These are phyloP conservation scores for Struthio camelus DNA, from an alignment of 2,113 vertebrate species.

Conservation along the genomic window DNA sequence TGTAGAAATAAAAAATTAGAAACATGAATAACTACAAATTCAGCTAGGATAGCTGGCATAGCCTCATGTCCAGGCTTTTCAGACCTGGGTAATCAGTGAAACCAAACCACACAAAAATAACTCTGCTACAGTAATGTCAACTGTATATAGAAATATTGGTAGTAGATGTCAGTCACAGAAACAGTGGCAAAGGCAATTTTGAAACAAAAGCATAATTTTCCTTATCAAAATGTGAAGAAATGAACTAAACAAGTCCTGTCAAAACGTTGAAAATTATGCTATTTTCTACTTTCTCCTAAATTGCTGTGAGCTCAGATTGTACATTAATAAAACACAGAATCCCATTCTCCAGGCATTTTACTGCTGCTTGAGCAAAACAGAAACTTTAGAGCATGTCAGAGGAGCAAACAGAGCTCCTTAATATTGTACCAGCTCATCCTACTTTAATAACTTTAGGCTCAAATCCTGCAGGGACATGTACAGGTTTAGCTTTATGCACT, in stretches of 20 bases:
- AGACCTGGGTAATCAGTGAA: background rate
- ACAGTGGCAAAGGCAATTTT: background rate
- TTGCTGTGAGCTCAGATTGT: background rate
- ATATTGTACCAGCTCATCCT: background rate
- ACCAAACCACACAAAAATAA: background rate
- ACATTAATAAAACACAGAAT: conserved; percentile 15
- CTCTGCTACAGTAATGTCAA: background rate
- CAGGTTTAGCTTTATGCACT: background rate
- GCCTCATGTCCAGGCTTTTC: background rate
- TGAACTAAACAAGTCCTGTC: conserved; percentile 3
- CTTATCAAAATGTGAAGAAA: conserved; percentile 26
- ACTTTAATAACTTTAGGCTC: background rate
- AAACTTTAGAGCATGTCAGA: background rate
- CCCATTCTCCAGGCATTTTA: background rate
- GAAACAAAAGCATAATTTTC: conserved; percentile 29
- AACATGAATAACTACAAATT: background rate
- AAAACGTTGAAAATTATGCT: conserved; percentile 25
- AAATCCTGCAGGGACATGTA: background rate
- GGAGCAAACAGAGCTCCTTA: background rate
- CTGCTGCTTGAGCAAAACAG: background rate
- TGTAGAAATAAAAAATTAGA: background rate
- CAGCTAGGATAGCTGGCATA: background rate
- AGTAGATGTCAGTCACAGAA: background rate
- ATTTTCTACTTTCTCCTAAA: background rate
- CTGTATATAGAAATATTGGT: background rate